Conservation (phyloP, 2,888 invertebrate genomes). For the Xestia rhomboidea region DNA sequence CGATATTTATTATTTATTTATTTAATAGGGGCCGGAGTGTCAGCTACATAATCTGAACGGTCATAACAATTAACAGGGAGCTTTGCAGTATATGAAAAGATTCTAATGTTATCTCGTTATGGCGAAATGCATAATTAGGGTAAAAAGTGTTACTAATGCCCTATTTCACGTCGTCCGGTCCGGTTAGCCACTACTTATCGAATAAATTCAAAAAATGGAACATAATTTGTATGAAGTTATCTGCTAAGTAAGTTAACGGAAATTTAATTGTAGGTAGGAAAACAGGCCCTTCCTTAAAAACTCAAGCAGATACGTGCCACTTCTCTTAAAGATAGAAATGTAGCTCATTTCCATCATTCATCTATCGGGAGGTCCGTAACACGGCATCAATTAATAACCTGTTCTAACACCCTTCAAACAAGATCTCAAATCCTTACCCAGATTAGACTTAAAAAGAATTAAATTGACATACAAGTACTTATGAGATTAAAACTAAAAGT, state of each 20-base stretch:
- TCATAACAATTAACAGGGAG: background rate
- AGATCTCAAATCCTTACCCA: slow-evolving; percentile 62
- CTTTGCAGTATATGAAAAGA: background rate
- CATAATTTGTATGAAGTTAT: too few relatives aligned
- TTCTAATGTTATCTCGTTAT: background rate
- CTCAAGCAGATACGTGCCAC: background rate
- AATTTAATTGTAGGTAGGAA: too few relatives aligned
- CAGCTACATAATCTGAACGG: background rate
- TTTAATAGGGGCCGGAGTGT: background rate
- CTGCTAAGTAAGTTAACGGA: too few relatives aligned
- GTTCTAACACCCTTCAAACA: slow-evolving; percentile 41
- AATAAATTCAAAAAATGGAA: too few relatives aligned
- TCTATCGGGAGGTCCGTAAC: slow-evolving; percentile 42
- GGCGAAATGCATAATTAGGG: background rate
- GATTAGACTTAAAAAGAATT: slow-evolving; percentile 65
- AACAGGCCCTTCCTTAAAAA: background rate
- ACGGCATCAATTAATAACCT: slow-evolving; percentile 53
- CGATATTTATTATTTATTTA: too few relatives aligned
- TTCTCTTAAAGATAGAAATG: background rate
- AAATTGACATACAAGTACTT: slow-evolving; percentile 65
- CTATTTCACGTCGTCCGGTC: too few relatives aligned
- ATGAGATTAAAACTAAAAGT: slow-evolving; percentile 65
- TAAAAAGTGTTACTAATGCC: background rate
- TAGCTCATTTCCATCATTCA: slow-evolving; percentile 12
- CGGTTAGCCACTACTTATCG: too few relatives aligned